Evolutionary conservation across 2,113 vertebrate genomes (phyloP).

Genomic region (Ondatra zibethicus): DNA sequence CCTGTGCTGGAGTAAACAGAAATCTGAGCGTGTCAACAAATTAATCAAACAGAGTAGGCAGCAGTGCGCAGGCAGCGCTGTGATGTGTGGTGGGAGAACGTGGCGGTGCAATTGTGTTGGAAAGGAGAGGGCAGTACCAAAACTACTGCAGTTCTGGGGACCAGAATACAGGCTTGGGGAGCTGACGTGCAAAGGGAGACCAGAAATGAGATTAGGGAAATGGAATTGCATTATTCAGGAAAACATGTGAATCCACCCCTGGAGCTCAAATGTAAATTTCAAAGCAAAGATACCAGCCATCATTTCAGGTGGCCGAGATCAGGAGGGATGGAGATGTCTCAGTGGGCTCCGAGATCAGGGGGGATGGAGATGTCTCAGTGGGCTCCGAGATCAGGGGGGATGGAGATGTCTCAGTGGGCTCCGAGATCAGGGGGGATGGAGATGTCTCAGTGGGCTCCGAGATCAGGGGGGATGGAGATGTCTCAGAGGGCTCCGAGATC

Average conservation of each 20-base stretch:
- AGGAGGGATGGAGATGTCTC: background rate
- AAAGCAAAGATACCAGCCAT: conserved; percentile 35
- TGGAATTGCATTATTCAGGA: background rate
- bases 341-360: background rate
- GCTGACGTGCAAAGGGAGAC: background rate
- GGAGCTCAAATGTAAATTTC: conserved; percentile 47
- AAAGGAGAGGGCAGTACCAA: background rate
- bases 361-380: background rate
- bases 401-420: background rate
- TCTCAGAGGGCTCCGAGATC: background rate
- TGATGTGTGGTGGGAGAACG: background rate
- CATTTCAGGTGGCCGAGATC: conserved; percentile 10
- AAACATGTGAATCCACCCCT: background rate
- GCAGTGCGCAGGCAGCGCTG: conserved; percentile 26
- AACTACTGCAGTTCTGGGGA: background rate
- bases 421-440: background rate
- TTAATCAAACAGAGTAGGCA: conserved; percentile 68
- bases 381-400: background rate
- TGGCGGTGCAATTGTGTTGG: conserved; percentile 16
- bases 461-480: background rate
- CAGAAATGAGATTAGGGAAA: conserved; percentile 15
- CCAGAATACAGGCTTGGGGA: background rate
- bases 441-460: background rate
- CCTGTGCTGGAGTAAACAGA: conserved; percentile 58
- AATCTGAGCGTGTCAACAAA: conserved; percentile 64